phyloP scores from a whole-genome alignment of 2,888 invertebrate genomes.

The Synergus umbraculus region DNA sequence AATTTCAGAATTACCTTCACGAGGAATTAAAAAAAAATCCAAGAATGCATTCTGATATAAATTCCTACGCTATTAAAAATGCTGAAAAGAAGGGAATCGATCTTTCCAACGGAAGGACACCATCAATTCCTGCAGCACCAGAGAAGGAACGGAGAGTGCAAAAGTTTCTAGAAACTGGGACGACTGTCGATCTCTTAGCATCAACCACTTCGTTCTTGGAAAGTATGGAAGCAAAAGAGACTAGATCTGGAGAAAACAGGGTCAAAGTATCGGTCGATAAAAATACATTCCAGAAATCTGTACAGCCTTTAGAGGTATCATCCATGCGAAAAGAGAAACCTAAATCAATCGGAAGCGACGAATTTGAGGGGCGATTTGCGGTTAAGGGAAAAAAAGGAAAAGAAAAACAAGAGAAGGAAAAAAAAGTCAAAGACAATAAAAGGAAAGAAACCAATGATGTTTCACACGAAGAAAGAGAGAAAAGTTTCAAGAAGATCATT shows the following conservation, averaged over 20 bases:
- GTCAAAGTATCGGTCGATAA: slow-evolving; percentile 52
- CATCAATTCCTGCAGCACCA: slow-evolving; percentile 33
- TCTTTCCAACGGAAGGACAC: slow-evolving; percentile 43
- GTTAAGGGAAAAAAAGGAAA: background rate
- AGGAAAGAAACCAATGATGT: slow-evolving; percentile 50
- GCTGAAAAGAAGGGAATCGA: slow-evolving; percentile 51
- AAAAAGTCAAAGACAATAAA: slow-evolving; percentile 40
- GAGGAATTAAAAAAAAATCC: slow-evolving; percentile 77
- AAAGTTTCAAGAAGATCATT: slow-evolving; percentile 56
- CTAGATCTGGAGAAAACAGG: slow-evolving; percentile 44
- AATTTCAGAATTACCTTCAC: slow-evolving; percentile 82
- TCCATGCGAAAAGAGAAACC: slow-evolving; percentile 25
- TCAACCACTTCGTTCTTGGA: slow-evolving; percentile 35
- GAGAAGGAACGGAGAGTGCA: slow-evolving; percentile 37
- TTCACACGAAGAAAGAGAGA: slow-evolving; percentile 19
- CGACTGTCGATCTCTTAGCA: slow-evolving; percentile 47
- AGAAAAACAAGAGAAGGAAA: slow-evolving; percentile 42
- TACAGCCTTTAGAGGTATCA: background rate
- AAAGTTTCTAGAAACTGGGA: slow-evolving; percentile 21
- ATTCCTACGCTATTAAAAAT: slow-evolving; percentile 42
- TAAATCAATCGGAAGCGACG: background rate
- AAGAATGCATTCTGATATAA: slow-evolving; percentile 66
- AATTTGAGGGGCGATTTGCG: slow-evolving; percentile 1
- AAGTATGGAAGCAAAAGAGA: slow-evolving; percentile 38
- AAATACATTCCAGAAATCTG: slow-evolving; percentile 53